Evolutionary conservation across 2,888 invertebrate species (phyloP), one percentile per base, ranked within the genome.

Genomic region (Norana najaformis): DNA sequence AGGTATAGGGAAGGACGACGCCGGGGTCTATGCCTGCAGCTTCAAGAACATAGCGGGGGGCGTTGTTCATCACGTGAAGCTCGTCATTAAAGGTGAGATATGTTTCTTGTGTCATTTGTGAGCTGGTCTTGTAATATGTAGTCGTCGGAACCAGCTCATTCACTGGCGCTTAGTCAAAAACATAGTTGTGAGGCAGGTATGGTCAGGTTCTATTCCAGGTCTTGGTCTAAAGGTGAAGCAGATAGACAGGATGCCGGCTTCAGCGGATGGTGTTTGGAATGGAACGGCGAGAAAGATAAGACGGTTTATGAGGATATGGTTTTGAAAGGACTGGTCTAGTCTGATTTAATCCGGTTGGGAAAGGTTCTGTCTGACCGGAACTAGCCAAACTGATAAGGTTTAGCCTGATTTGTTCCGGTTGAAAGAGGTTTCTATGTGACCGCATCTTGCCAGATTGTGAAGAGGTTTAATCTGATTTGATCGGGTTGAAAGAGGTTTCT

Each of bases 11-110:
- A 97, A 97, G 95, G 97, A 97, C 94, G 98, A 99, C 95, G 98
- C 98, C 94, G 98, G 98, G 91, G 98, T 98, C 95, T 99, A 98
- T 96, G 98, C 97, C 93, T 99, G 98, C 96, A 97, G 98, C 95
- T 98, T 98, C 94, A 96, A 97, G 93, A 98, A 98, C 96, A 97
- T 97, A 93, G 98, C 98, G 96, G 98, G 98, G 35, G 97, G 98
- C 95, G 98, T 98, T 94, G 97, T 98, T 94, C 98, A 98, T 95
- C 98, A 97, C 92, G 98, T 98, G 93, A 96, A 98, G 95, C 98
- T 99, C 95, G 97, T 98, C 95, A 97, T 98, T 95, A 98, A 98
- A 94, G 98, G 96, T 96, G 93, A 94, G 91, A 37, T 8, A 38
- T n/a, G 11, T n/a, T 30, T 88, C 30, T 85, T 85, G 20, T 47